Evolutionary conservation across 2,797 vertebrate genomes (phyloP).

Genomic region (Silurus aristotelis): DNA sequence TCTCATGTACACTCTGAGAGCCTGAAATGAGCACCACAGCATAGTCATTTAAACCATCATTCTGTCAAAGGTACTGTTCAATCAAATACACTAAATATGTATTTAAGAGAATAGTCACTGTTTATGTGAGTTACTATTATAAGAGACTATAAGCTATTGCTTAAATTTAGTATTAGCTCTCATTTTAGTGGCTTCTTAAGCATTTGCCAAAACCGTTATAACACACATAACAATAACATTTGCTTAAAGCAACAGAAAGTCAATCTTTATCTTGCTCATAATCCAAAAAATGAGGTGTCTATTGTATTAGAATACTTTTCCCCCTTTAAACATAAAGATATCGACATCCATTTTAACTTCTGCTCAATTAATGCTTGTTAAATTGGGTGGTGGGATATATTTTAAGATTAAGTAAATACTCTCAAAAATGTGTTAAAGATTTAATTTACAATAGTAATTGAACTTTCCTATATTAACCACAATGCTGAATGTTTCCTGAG

Average conservation of each 20-base stretch:
- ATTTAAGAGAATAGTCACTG: background rate
- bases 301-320: background rate
- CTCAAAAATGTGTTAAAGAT: background rate
- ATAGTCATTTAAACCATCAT: background rate
- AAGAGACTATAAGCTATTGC: background rate
- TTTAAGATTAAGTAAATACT: background rate
- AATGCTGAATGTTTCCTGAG: background rate
- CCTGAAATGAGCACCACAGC: slow-evolving; percentile 63
- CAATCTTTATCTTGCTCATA: background rate
- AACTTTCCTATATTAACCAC: background rate
- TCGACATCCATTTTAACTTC: background rate
- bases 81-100: background rate
- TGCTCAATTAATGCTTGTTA: slow-evolving; percentile 7
- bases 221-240: background rate
- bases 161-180: background rate
- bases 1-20: slow-evolving; percentile 78
- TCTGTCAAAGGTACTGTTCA: slow-evolving; percentile 1
- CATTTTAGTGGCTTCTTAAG: background rate
- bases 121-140: background rate
- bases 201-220: background rate
- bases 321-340: background rate
- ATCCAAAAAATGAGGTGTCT: background rate
- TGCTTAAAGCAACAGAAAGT: background rate
- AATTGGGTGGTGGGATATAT: slow-evolving; percentile 25
- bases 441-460: background rate